Evolutionary conservation across 92 coral and sea anemone species (phyloP).

Genomic region (Desmophyllum pertusum): DNA sequence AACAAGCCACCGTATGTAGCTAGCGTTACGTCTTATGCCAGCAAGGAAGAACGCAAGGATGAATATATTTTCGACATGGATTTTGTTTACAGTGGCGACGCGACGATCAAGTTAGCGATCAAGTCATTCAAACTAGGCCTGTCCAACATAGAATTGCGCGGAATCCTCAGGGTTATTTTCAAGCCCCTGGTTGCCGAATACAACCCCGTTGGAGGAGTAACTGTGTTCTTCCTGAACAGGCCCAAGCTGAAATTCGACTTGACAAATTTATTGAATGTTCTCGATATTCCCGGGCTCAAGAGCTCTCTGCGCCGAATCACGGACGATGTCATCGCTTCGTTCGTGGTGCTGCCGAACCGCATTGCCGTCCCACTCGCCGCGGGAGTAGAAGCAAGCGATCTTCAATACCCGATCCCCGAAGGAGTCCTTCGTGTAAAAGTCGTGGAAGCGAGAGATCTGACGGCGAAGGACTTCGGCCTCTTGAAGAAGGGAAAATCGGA

Average conservation of each 20-base stretch:
- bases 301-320: conserved; percentile 92
- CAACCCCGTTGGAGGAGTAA: conserved; percentile 92
- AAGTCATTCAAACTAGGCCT: conserved; percentile 83
- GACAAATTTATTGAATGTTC: conserved; percentile 89
- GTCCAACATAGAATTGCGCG: conserved; percentile 83
- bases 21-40: conserved; percentile 73
- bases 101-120: conserved; percentile 80
- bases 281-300: conserved; percentile 94
- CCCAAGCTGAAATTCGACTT: conserved; percentile 93
- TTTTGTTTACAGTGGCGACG: conserved; percentile 87
- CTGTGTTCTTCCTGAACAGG: conserved; percentile 91
- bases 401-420: conserved; percentile 96
- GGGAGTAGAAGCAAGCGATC: conserved; percentile 93
- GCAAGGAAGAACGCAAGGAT: conserved; percentile 47
- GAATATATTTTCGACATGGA: conserved; percentile 91
- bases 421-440: conserved; percentile 89
- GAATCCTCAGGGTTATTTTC: conserved; percentile 85
- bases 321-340: conserved; percentile 85
- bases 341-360: conserved; percentile 95
- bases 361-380: conserved; percentile 88
- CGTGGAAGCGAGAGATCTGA: conserved; percentile 84
- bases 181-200: conserved; percentile 91
- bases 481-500: conserved; percentile 93
- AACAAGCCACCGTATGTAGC: conserved; percentile 84
- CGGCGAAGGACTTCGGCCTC: conserved; percentile 81